A percentile compares a stretch with the other conserved stretches of the same genome.
Conservation (phyloP, 2,113 vertebrate genomes). For the Ciconia stormi region DNA sequence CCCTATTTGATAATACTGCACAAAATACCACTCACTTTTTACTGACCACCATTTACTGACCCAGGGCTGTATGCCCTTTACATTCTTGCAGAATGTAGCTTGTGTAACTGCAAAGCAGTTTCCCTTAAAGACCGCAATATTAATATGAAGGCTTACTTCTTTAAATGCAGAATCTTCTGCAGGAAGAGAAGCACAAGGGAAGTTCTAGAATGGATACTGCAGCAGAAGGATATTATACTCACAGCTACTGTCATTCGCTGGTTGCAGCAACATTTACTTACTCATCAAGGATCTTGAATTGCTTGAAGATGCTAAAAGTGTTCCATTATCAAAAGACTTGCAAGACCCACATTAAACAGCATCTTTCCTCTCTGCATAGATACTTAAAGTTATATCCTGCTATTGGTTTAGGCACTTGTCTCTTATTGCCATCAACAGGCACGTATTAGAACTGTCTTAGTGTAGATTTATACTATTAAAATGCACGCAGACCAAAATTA, state of each 20-base stretch:
- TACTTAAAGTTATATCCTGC: not conserved
- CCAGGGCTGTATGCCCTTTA: not conserved
- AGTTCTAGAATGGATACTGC: not conserved
- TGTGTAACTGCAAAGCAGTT: not conserved
- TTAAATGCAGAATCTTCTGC: not conserved
- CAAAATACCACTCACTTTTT: not conserved
- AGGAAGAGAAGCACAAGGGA: not conserved
- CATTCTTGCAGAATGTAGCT: not conserved
- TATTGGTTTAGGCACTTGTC: slow-evolving; percentile 10
- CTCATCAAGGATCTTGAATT: not conserved
- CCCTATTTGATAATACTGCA: not conserved
- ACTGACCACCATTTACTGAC: not conserved
- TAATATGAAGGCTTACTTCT: not conserved
- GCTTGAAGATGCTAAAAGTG: not conserved
- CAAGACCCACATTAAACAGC: not conserved
- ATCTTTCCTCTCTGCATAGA: not conserved
- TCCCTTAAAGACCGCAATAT: not conserved
- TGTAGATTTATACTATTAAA: not conserved
- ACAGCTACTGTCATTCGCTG: not conserved
- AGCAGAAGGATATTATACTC: not conserved
- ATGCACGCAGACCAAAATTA: not conserved
- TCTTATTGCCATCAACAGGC: slow-evolving; percentile 40
- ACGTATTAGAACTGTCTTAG: not conserved
- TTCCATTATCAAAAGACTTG: not conserved
- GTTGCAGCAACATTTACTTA: not conserved